Conservation (phyloP, 2,888 invertebrate genomes). For the Scelioninae gen. 1 region DNA sequence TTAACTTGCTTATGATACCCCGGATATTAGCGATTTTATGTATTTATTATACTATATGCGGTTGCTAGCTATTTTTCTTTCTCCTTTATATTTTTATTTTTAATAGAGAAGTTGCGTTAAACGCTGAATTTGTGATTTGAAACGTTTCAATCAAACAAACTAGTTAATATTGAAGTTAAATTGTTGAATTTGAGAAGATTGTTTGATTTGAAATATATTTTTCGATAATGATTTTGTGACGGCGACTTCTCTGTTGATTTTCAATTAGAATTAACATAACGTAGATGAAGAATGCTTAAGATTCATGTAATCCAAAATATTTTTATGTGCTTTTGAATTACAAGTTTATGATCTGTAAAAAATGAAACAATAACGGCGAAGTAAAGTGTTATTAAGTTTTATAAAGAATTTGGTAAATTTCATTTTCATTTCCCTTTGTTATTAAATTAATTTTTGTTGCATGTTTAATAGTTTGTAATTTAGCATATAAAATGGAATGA, state of each 20-base stretch:
- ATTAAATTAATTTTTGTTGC: too few relatives aligned
- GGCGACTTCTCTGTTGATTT: constrained; percentile 41
- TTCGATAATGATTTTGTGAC: constrained; percentile 10
- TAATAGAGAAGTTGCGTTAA: constrained; percentile 46
- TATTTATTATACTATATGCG: constrained; percentile 49
- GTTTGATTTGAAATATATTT: constrained; percentile 23
- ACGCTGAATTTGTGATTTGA: constrained; percentile 3
- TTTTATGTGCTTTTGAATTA: constrained; percentile 57
- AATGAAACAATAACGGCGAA: constrained; percentile 46
- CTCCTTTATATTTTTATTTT: neutral
- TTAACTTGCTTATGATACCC: constrained; percentile 35
- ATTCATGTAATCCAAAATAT: constrained; percentile 36
- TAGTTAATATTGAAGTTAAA: neutral
- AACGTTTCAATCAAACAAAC: neutral
- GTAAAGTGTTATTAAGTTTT: constrained; percentile 58
- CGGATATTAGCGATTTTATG: constrained; percentile 45
- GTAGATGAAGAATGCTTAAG: constrained; percentile 54
- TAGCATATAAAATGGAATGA: too few relatives aligned
- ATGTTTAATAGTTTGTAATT: too few relatives aligned
- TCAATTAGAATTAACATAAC: constrained; percentile 29
- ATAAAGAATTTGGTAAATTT: constrained; percentile 25
- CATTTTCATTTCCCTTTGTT: constrained; percentile 26
- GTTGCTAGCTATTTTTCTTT: constrained; percentile 4
- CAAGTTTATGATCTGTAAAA: constrained; percentile 52
- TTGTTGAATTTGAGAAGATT: constrained; percentile 20